Evolutionary conservation across 2,797 vertebrate genomes (phyloP).

Genomic region (Selene dorsalis): DNA sequence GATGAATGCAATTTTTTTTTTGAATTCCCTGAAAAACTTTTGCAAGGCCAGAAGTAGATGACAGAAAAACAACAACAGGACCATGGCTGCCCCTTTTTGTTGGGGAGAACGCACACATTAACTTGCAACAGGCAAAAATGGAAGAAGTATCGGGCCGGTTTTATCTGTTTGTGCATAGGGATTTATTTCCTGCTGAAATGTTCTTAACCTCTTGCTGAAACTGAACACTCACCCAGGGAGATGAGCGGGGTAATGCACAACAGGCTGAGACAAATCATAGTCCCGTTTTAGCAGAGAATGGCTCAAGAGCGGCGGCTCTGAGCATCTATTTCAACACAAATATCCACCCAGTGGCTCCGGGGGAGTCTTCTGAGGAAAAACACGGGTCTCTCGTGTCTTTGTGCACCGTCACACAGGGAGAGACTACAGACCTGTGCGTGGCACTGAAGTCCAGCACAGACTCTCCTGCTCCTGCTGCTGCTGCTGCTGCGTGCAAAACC

Average conservation of each 20-base stretch:
- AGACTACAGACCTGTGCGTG: constrained; percentile 3
- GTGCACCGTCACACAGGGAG: background rate
- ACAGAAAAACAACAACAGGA: background rate
- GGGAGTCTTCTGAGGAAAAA: constrained; percentile 9
- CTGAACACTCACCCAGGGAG: constrained; percentile 66
- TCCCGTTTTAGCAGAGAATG: constrained; percentile 46
- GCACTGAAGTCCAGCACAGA: background rate
- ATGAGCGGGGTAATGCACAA: constrained; percentile 54
- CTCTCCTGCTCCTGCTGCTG: constrained; percentile 14
- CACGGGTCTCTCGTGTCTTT: constrained; percentile 35
- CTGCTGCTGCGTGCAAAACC: constrained; percentile 40
- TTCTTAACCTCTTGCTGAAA: constrained; percentile 59
- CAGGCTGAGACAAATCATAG: constrained; percentile 64
- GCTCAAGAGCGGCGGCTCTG: constrained; percentile 42
- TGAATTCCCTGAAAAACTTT: constrained; percentile 53
- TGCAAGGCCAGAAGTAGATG: background rate
- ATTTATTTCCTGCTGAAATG: constrained; percentile 68
- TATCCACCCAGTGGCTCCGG: constrained; percentile 41
- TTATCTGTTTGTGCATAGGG: constrained; percentile 40
- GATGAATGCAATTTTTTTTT: constrained; percentile 8
- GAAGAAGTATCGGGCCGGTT: background rate
- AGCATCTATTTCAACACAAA: constrained; percentile 65
- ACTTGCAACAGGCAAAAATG: constrained; percentile 13
- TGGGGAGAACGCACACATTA: background rate
- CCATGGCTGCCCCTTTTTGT: background rate